Evolutionary conservation across 2,888 invertebrate species (phyloP).

Genomic region (Limnephilus lunatus): DNA sequence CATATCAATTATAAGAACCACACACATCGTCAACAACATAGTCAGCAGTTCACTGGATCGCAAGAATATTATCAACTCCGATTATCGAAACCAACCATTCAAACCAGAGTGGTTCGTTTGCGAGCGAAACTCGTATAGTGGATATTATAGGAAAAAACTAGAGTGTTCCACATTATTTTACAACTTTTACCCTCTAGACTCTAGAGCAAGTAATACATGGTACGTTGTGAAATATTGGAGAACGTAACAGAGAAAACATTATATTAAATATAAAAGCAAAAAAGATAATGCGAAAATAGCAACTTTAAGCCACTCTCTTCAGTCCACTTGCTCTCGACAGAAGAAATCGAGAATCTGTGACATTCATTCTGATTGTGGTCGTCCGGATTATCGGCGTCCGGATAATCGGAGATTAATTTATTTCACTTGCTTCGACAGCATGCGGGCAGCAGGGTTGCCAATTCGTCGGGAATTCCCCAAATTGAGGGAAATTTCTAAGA

Average conservation of each 20-base stretch:
- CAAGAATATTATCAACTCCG: not conserved
- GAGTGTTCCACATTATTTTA: not conserved
- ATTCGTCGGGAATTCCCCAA: too few species aligned
- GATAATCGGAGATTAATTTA: not conserved
- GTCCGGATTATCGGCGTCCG: not conserved
- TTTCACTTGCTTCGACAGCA: not conserved
- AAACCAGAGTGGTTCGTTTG: not conserved
- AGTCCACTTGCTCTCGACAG: not conserved
- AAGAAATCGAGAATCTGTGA: not conserved
- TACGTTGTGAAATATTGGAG: not conserved
- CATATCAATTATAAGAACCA: not conserved
- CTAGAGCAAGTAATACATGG: not conserved
- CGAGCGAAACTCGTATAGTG: not conserved
- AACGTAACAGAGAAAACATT: not conserved
- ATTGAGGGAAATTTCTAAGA: too few species aligned
- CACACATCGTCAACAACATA: not conserved
- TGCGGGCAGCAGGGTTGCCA: not conserved
- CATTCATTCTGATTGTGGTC: not conserved
- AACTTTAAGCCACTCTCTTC: not conserved
- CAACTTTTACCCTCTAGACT: not conserved
- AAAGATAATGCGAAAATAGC: not conserved
- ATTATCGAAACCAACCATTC: not conserved
- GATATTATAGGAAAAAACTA: not conserved
- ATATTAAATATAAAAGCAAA: not conserved
- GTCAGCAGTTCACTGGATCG: not conserved